Base-by-base conservation (phyloP, 2,888 invertebrate species). In the Hemistola chrysoprasaria region DNA sequence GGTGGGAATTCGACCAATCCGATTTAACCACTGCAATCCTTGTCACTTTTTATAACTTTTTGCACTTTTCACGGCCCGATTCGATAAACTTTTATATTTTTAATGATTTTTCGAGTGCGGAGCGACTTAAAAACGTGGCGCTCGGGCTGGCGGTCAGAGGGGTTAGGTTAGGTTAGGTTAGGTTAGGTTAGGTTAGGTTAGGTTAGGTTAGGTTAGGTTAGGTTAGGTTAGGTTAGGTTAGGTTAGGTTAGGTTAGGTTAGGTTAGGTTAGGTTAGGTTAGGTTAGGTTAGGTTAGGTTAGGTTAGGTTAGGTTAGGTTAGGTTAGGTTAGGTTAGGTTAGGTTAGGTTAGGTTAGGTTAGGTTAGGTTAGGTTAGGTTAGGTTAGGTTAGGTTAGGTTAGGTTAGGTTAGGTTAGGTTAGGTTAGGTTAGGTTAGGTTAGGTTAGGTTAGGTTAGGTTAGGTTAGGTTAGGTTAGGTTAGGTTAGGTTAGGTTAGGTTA, bases 401-500 rank as follows among this genome's bases (percentile, higher is more conserved):
- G 42, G 35, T 37, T 39, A 44, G 35, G 39, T 39, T 39, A 38
- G 45, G 45, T 40, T 40, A 39, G 45, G 36, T 37, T 36, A 40
- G 40, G 40, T 40, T 40, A 40, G 40, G 40, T 40, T 40, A 37
- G 46, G 37, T 37, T 40, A 40, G 46, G 40, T 40, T 40, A 40
- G 40, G 46, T 40, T 37, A 37, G 40, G 40, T 46, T 37, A 40
- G 46, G 46, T 40, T 40, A 33, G 46, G 40, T 52, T 41, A 31
- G 31, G 29, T 40, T 37, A 40, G 34, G 34, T 41, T 35, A 37
- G 43, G 43, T 43, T 43, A 42, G 43, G 43, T 43, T 43, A 45
- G 45, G 45, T 45, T 44, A 44, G 44, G 44, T 44, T 44, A 44
- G 44, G 44, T 44, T 44, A 44, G 44, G 44, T 44, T 44, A 32